Conservation (phyloP, 2,113 vertebrate genomes). For the Daubentonia madagascariensis region DNA sequence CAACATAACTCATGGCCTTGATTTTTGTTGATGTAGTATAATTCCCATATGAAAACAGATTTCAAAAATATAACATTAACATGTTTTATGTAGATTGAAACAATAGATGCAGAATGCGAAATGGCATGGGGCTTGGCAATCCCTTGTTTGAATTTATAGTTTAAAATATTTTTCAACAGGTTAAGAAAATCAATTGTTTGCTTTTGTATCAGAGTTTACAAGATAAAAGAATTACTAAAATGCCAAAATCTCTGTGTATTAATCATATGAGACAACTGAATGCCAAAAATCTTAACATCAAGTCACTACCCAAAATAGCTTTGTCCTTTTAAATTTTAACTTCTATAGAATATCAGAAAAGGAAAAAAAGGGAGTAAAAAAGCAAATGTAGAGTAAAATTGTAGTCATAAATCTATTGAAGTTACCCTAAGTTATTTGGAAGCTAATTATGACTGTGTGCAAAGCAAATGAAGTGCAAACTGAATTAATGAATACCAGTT, state of each 20-base stretch:
- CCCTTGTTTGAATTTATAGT: neutral
- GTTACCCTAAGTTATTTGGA: conserved; percentile 85
- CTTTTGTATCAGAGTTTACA: neutral
- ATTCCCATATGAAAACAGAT: neutral
- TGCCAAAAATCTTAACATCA: neutral
- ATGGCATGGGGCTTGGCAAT: neutral
- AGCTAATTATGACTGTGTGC: conserved; percentile 87
- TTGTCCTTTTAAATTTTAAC: conserved; percentile 70
- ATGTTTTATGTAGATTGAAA: neutral
- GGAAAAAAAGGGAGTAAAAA: conserved; percentile 54
- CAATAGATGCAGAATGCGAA: neutral
- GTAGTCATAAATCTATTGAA: conserved; percentile 84
- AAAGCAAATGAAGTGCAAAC: conserved; percentile 87
- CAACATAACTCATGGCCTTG: neutral
- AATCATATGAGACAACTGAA: conserved; percentile 40
- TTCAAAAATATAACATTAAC: neutral
- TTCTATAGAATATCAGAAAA: conserved; percentile 38
- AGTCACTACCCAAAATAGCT: conserved; percentile 41
- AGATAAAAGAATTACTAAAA: conserved; percentile 42
- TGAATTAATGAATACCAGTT: conserved; percentile 85
- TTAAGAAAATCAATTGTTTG: neutral
- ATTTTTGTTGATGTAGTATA: neutral
- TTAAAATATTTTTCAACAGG: conserved; percentile 4
- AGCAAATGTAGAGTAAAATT: conserved; percentile 68
- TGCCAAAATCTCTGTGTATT: neutral